Base-by-base conservation (phyloP, 2,888 invertebrate species). In the Thymelicus acteon region DNA sequence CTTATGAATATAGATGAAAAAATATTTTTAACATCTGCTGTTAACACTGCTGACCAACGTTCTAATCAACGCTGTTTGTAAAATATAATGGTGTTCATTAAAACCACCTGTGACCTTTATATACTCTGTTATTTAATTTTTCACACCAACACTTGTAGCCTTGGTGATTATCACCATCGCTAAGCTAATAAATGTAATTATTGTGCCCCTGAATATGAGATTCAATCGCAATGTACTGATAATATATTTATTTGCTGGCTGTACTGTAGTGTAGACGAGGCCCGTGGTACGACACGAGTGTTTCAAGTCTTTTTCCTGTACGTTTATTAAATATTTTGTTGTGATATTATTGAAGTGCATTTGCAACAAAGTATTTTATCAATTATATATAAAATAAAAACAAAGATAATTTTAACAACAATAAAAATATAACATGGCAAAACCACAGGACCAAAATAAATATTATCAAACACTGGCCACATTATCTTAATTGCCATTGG, bases 131-230 rank as follows among this genome's bases (percentile, higher is more conserved):
- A 40, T 60, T 39, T 60, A 60, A 44, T 60, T 24, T n/a, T 71
- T 72, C 71, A 83, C 12, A 54, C 54, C 24, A 24, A 82, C 85
- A 85, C 73, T 76, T 87, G 87, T 83, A 79, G 77, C 85, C 85
- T 86, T 80, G 75, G 12, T 24, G 48, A 44, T 60, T 63, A 70
- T 64, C 73, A 70, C 66, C 73, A 73, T 67, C 60, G 12, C n/a
- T 54, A 39, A 64, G 24, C 24, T 24, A 54, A 54, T 24, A 12
- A 54, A 54, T 52, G 12, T 24, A 54, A 10, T 31, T 24, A 10
- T 31, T 24, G 54, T 24, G 19, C 6, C 6, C 8, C 6, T 52
- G 8, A 8, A 7, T n/a, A 52, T 2, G 10, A 54, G 4, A 54
- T 54, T 52, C 19, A 24, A 54, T 24, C 12, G 54, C 24, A 24